Conservation (phyloP, 1,140 invertebrate species). For the Euura saliciscinereae region DNA sequence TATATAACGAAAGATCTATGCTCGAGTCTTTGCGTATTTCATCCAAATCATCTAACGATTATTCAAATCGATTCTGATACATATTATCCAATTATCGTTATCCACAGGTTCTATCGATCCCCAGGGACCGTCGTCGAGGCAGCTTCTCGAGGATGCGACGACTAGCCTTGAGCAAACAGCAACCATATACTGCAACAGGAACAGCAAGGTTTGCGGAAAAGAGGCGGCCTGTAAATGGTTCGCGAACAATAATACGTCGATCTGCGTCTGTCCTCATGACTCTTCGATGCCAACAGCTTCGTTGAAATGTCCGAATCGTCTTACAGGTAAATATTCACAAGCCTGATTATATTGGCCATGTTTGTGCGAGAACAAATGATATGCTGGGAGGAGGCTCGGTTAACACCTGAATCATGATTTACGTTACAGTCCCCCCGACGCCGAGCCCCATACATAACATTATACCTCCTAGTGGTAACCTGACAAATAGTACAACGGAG, state of each 20-base stretch:
- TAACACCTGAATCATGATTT: slow-evolving; percentile 18
- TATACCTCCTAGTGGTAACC: slow-evolving; percentile 61
- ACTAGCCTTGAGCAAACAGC: background rate
- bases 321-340: slow-evolving; percentile 54
- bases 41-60: too few species aligned
- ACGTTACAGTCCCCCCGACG: slow-evolving; percentile 61
- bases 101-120: background rate
- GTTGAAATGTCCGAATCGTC: slow-evolving; percentile 68
- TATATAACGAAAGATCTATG: too few species aligned
- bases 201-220: slow-evolving; percentile 62
- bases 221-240: slow-evolving; percentile 66
- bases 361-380: too few species aligned
- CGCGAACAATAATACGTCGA: slow-evolving; percentile 57
- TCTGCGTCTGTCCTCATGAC: slow-evolving; percentile 72
- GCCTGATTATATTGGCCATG: too few species aligned
- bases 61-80: too few species aligned
- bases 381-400: too few species aligned
- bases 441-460: slow-evolving; percentile 67
- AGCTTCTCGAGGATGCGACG: background rate
- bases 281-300: slow-evolving; percentile 64
- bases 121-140: background rate
- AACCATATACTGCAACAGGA: slow-evolving; percentile 38
- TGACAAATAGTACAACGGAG: slow-evolving; percentile 46
- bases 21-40: too few species aligned
- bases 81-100: too few species aligned